These are phyloP conservation scores for Folsomia candida DNA, from an alignment of 2,888 invertebrate genomes.

Conservation along the genomic window DNA sequence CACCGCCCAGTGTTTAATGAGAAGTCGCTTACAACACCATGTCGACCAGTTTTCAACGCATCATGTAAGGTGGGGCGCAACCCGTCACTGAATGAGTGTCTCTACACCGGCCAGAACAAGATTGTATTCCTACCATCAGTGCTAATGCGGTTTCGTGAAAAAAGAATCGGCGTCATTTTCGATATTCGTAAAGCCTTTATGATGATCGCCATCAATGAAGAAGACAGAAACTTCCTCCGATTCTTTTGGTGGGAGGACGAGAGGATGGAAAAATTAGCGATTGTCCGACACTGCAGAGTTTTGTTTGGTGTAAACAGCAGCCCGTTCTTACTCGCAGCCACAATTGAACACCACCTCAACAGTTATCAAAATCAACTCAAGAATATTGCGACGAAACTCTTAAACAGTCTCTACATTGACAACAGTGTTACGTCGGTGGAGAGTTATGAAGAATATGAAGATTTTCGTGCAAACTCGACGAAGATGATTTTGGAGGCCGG, in stretches of 20 bases:
- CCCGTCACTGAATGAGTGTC: slow-evolving; percentile 40
- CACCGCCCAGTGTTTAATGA: slow-evolving; percentile 47
- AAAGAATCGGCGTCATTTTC: slow-evolving; percentile 26
- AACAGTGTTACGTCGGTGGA: neutral
- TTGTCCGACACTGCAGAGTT: slow-evolving; percentile 21
- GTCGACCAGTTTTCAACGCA: slow-evolving; percentile 49
- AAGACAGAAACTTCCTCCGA: slow-evolving; percentile 50
- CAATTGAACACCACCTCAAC: neutral
- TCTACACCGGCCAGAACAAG: slow-evolving; percentile 39
- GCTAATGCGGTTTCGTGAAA: slow-evolving; percentile 26
- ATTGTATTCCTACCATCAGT: slow-evolving; percentile 33
- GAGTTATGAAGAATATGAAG: neutral
- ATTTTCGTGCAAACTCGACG: neutral
- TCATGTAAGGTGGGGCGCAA: slow-evolving; percentile 30
- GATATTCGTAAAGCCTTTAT: slow-evolving; percentile 52
- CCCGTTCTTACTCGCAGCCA: slow-evolving; percentile 28
- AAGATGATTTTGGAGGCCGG: neutral
- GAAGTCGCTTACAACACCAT: slow-evolving; percentile 32
- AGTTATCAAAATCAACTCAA: neutral
- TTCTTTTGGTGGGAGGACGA: slow-evolving; percentile 49
- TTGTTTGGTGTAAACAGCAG: slow-evolving; percentile 23
- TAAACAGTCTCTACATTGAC: neutral
- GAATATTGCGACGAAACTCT: neutral
- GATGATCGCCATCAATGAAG: slow-evolving; percentile 48
- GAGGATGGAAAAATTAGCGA: neutral